Conservation (phyloP, 2,888 invertebrate species). For the Carpatolechia fugitivella region DNA sequence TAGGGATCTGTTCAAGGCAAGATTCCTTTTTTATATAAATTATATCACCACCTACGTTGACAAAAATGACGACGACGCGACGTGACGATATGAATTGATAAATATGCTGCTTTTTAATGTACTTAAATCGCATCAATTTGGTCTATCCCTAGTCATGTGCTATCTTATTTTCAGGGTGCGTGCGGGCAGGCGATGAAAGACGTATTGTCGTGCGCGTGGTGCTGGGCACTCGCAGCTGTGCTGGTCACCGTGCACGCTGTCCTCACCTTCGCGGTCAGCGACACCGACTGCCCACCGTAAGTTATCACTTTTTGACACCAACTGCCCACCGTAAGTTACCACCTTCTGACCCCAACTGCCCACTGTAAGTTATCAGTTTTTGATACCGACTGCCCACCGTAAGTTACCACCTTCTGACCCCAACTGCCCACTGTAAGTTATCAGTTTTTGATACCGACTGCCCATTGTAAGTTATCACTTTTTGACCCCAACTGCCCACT, state of each 20-base stretch:
- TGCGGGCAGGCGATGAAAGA: conserved; percentile 72
- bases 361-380: conserved; percentile 74
- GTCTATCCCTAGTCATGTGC: too few species aligned
- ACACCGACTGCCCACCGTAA: conserved; percentile 91
- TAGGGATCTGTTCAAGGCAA: too few species aligned
- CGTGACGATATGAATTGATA: too few species aligned
- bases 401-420: conserved; percentile 38
- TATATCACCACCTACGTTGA: too few species aligned
- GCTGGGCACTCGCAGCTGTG: conserved; percentile 83
- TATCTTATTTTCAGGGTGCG: conserved; percentile 63
- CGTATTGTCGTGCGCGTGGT: conserved; percentile 72
- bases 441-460: too few species aligned
- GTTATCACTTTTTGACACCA: conserved; percentile 27
- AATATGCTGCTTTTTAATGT: too few species aligned
- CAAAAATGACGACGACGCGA: too few species aligned
- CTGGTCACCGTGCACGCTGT: conserved; percentile 83
- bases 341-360: not conserved
- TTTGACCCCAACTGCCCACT: too few species aligned
- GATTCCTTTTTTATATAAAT: too few species aligned
- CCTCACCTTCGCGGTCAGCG: conserved; percentile 85
- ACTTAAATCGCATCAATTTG: too few species aligned
- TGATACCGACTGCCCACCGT: conserved; percentile 65
- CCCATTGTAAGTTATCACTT: too few species aligned
- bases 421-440: too few species aligned
- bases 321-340: conserved; percentile 75